Percentiles rank a stretch among this genome's conserved stretches.
phyloP scores from a whole-genome alignment of 2,888 invertebrate species.

The Slavum lentiscoides region DNA sequence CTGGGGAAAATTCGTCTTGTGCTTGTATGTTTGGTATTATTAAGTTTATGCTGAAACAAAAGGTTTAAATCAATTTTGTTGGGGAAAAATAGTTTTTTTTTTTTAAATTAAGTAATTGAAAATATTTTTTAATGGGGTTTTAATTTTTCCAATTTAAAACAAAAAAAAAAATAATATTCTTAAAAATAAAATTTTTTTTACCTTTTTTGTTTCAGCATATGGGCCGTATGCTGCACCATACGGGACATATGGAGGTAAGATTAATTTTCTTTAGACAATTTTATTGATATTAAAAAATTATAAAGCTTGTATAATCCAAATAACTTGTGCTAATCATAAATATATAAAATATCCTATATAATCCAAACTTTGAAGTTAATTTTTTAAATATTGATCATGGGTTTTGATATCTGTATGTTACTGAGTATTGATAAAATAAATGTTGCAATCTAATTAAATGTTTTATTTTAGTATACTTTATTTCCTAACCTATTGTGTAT shows the following conservation, averaged over 20 bases:
- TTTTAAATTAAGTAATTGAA: constrained; percentile 11
- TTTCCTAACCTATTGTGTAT: neutral
- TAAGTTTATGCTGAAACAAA: constrained; percentile 51
- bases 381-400: constrained; percentile 31
- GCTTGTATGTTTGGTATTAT: neutral
- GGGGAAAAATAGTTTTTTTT: constrained; percentile 12
- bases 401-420: neutral
- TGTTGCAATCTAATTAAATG: neutral
- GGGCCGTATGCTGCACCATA: constrained; percentile 54
- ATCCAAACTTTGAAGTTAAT: neutral
- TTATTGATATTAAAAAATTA: neutral
- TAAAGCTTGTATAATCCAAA: neutral
- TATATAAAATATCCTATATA: no score
- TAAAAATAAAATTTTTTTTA: constrained; percentile 47
- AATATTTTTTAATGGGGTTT: constrained; percentile 14
- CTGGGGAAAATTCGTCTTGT: neutral
- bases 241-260: constrained; percentile 51
- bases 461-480: neutral
- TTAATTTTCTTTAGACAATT: constrained; percentile 26
- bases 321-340: neutral
- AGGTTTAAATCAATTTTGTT: constrained; percentile 38
- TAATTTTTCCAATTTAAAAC: neutral
- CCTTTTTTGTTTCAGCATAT: constrained; percentile 53
- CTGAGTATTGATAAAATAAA: neutral
- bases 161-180: constrained; percentile 18